Evolutionary conservation across 2,113 vertebrate species (phyloP).

Genomic region (Bothrops jararaca): DNA sequence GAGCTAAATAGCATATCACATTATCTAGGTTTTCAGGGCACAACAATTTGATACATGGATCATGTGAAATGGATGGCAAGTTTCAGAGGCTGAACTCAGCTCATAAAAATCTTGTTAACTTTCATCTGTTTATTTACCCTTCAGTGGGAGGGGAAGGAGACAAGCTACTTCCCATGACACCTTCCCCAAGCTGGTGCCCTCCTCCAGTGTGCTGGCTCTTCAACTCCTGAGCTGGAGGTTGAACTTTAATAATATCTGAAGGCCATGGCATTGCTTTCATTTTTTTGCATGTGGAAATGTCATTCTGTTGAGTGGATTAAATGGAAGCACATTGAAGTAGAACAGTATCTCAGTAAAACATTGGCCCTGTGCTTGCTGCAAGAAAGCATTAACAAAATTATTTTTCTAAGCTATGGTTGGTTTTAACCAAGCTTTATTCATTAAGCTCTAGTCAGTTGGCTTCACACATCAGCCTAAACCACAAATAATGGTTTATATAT

Average conservation of each 20-base stretch:
- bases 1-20: slow-evolving; percentile 8
- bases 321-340: background rate
- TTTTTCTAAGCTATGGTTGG: background rate
- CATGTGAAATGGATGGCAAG: background rate
- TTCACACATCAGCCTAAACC: background rate
- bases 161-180: background rate
- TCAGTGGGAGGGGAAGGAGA: background rate
- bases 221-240: background rate
- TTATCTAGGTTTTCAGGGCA: background rate
- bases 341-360: background rate
- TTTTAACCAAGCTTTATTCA: background rate
- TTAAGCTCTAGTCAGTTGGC: background rate
- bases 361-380: background rate
- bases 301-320: background rate
- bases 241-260: background rate
- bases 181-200: background rate
- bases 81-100: background rate
- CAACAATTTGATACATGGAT: background rate
- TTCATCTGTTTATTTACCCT: background rate
- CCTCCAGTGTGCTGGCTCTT: background rate
- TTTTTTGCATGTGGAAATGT: background rate
- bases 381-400: background rate
- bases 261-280: background rate
- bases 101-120: background rate
- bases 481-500: background rate